Evolutionary conservation across 2,888 invertebrate species (phyloP).

Genomic region (Rotaria magnacalcarata): DNA sequence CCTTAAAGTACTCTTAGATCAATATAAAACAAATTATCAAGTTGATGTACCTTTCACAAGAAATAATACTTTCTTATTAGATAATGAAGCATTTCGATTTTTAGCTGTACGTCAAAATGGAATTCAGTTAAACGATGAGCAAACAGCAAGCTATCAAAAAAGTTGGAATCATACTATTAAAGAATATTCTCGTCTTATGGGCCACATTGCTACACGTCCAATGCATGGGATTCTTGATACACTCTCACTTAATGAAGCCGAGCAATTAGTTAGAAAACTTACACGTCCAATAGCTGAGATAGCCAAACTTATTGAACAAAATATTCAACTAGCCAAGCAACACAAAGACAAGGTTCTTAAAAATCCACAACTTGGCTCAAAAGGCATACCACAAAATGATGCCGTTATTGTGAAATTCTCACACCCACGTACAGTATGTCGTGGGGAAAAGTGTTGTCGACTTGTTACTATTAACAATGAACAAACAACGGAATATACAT

Average conservation of each 20-base stretch:
- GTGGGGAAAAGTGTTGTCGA: not conserved
- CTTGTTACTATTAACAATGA: not conserved
- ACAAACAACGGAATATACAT: not conserved
- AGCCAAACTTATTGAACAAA: not conserved
- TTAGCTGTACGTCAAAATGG: not conserved
- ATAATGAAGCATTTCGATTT: not conserved
- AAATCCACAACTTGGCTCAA: not conserved
- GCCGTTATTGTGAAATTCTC: not conserved
- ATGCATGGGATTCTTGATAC: not conserved
- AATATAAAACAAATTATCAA: too few species aligned
- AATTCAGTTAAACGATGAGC: not conserved
- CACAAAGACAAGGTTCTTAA: not conserved
- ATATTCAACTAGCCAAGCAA: not conserved
- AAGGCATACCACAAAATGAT: not conserved
- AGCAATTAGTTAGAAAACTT: not conserved
- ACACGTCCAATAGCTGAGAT: not conserved
- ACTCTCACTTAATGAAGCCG: not conserved
- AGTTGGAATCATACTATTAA: not conserved
- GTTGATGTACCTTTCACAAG: not conserved
- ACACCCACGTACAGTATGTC: conserved; percentile 3
- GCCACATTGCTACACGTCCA: not conserved
- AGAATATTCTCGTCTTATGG: not conserved
- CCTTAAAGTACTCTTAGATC: too few species aligned
- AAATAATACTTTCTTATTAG: not conserved
- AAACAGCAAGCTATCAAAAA: not conserved